A percentile compares a stretch with the other conserved stretches of the same genome.
phyloP scores from a whole-genome alignment of 2,888 invertebrate species.

The Synanthedon tipuliformis region DNA sequence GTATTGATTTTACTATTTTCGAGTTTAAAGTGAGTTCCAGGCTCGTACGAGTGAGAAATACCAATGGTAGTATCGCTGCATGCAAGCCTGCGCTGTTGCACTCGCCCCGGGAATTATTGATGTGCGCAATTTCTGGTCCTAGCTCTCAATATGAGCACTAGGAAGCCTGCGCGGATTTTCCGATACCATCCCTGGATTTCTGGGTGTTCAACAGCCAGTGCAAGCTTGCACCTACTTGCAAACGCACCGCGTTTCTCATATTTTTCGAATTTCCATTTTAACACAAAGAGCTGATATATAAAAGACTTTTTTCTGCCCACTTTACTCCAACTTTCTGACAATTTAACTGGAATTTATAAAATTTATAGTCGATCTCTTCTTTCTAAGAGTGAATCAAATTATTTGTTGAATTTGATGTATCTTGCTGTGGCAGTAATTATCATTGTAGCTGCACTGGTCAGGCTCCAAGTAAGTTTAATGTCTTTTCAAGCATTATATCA shows the following conservation, averaged over 20 bases:
- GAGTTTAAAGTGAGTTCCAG: not conserved
- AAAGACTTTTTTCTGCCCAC: not conserved
- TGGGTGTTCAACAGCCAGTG: not conserved
- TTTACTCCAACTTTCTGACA: not conserved
- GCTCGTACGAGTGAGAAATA: no score
- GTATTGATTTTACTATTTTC: not conserved
- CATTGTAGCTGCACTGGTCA: slow-evolving; percentile 3
- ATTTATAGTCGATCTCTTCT: not conserved
- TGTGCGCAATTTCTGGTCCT: not conserved
- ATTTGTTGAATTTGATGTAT: slow-evolving; percentile 1
- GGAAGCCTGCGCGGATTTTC: not conserved
- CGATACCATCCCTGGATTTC: not conserved
- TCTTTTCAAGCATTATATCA: no score
- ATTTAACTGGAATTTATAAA: not conserved
- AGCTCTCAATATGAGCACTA: not conserved
- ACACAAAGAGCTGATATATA: not conserved
- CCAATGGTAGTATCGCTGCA: not conserved
- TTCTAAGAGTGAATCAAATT: not conserved
- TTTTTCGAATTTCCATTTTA: not conserved
- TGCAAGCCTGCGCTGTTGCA: slow-evolving; percentile 1
- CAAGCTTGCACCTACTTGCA: no score
- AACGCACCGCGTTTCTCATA: no score
- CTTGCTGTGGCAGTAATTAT: slow-evolving; percentile 4
- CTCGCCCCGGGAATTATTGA: slow-evolving; percentile 1
- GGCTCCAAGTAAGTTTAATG: slow-evolving; percentile 1